phyloP scores from a whole-genome alignment of 2,888 invertebrate species.

The Ametastegia equiseti region DNA sequence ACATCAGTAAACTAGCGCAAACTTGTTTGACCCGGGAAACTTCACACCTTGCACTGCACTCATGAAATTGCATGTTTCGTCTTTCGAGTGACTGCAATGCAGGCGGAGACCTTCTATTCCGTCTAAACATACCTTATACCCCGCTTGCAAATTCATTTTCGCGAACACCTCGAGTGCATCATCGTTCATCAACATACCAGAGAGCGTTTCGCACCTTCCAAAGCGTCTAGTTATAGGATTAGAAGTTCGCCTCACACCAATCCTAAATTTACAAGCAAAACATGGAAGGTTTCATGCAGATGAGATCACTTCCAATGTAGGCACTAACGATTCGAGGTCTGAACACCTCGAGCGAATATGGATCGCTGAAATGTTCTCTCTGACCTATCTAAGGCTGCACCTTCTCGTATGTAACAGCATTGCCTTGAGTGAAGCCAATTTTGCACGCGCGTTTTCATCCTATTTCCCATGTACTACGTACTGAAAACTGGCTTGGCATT shows the following conservation, averaged over 20 bases:
- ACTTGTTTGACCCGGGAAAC: constrained; percentile 16
- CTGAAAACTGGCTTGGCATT: too few species aligned
- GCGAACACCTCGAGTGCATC: neutral
- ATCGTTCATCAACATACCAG: neutral
- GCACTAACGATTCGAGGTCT: neutral
- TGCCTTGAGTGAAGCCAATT: neutral
- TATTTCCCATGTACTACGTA: too few species aligned
- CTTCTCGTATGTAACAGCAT: neutral
- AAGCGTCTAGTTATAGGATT: neutral
- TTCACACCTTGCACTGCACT: constrained; percentile 28
- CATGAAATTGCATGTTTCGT: constrained; percentile 18
- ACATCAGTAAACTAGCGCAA: constrained; percentile 9
- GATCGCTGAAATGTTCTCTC: neutral
- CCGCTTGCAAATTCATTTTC: constrained; percentile 6
- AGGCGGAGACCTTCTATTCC: neutral
- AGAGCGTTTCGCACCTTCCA: neutral
- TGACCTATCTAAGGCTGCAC: neutral
- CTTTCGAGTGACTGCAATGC: constrained; percentile 24
- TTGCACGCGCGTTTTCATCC: neutral
- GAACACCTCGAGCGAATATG: neutral
- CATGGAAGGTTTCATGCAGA: neutral
- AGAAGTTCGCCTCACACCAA: neutral
- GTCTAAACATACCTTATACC: neutral
- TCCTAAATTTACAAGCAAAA: neutral
- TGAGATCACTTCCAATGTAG: neutral